These are phyloP conservation scores for Catocala sponsa DNA, from an alignment of 2,888 invertebrate species.

Conservation along the genomic window DNA sequence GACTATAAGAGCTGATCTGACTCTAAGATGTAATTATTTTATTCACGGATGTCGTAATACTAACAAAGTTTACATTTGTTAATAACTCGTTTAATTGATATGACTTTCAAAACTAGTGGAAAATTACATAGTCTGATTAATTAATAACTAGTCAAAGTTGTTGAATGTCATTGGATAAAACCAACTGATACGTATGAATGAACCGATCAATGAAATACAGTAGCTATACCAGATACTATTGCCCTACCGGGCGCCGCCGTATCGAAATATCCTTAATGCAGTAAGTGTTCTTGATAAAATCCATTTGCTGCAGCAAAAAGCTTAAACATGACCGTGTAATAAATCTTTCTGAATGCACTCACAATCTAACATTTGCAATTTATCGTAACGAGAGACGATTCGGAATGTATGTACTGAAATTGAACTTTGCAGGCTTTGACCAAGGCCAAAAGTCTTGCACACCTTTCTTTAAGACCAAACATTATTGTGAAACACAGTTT, in stretches of 20 bases:
- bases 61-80: neutral
- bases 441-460: conserved; percentile 24
- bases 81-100: neutral
- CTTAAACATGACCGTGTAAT: conserved; percentile 68
- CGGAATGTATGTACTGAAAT: conserved; percentile 48
- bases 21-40: neutral
- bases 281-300: conserved; percentile 57
- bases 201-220: conserved; percentile 42
- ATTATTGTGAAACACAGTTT: neutral
- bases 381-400: conserved; percentile 55
- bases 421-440: conserved; percentile 34
- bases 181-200: conserved; percentile 47
- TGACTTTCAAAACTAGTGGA: conserved; percentile 12
- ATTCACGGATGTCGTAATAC: conserved; percentile 5
- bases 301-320: conserved; percentile 71
- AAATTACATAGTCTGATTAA: conserved; percentile 13
- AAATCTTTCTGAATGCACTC: conserved; percentile 79
- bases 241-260: neutral
- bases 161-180: conserved; percentile 45
- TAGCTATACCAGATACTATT: conserved; percentile 12
- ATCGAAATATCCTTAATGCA: conserved; percentile 41
- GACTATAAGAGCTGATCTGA: neutral
- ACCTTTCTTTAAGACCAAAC: conserved; percentile 15
- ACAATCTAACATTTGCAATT: conserved; percentile 62
- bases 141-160: conserved; percentile 41